These are phyloP conservation scores for Melitaea cinxia DNA, from an alignment of 1,140 invertebrate genomes.

Conservation along the genomic window DNA sequence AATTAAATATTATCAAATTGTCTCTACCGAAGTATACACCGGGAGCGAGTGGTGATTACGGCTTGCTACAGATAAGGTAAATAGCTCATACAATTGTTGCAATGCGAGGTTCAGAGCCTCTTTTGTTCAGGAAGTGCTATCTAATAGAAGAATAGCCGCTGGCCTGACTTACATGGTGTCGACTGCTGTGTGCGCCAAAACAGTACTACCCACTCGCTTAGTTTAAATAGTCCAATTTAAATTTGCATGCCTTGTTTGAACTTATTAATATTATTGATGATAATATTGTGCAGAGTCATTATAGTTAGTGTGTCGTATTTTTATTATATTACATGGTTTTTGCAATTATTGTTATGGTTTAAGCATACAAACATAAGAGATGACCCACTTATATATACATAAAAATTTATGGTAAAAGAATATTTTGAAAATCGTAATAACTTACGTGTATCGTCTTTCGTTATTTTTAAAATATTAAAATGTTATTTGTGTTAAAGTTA, in stretches of 20 bases:
- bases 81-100: slow-evolving; percentile 80
- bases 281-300: background rate
- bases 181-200: slow-evolving; percentile 58
- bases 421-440: no score
- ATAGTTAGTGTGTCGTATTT: background rate
- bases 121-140: slow-evolving; percentile 75
- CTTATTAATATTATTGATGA: background rate
- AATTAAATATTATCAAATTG: slow-evolving; percentile 54
- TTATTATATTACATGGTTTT: no score
- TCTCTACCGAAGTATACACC: slow-evolving; percentile 37
- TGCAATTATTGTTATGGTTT: no score
- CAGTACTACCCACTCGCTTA: slow-evolving; percentile 36
- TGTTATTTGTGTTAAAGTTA: no score
- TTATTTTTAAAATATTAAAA: no score
- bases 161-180: slow-evolving; percentile 73
- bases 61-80: slow-evolving; percentile 75
- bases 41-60: slow-evolving; percentile 67
- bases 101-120: slow-evolving; percentile 66
- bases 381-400: no score
- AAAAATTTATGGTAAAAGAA: no score
- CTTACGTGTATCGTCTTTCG: no score
- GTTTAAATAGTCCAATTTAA: slow-evolving; percentile 52
- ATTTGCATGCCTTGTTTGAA: slow-evolving; percentile 41
- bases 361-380: no score
- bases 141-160: slow-evolving; percentile 67